Evolutionary conservation across 2,888 invertebrate species (phyloP), one percentile per base, ranked within the genome.

Genomic region (Embidobia sp.): DNA sequence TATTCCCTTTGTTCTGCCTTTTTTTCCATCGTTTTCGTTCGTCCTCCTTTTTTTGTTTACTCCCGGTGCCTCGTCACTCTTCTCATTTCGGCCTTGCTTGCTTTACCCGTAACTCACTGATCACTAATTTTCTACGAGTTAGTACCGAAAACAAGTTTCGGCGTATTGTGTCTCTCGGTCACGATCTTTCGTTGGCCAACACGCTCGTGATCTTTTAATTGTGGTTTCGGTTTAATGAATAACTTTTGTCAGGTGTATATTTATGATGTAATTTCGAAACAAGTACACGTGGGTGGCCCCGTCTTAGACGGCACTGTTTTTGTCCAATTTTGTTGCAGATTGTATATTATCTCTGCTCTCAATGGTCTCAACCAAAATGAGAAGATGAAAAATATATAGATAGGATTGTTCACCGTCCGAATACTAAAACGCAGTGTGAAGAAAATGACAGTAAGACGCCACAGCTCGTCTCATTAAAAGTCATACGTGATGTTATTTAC

Each of bases 51-150:
- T 37, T 49, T 48, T 42, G 33, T 44, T 77, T 42, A 66, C 53
- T 40, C 37, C 27, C 15, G 35, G 7, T 69, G 75, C 75, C 63
- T 63, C 75, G 75, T 75, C 75, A 75, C 63, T 61, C 63, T 59
- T 66, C 69, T 77, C 67, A 69, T 73, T 77, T 77, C 57, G 33
- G 67, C 44, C 31, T 67, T 63, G 64, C 63, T 76, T 76, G 42
- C 55, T 66, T 67, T 72, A 61, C 70, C 57, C 35, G 61, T 63
- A 48, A 48, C 57, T 63, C 35, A 57, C 48, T 44, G 57, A 49
- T 57, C 69, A 69, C 48, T 63, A 42, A 76, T 76, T 76, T 69
- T 51, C 55, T 77, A 63, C 49, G 27, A 66, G 44, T 64, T 53
- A 57, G 35, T 46, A 49, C 64, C 51, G 10, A 63, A 61, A 69